These are phyloP conservation scores for Triplophysa rosa DNA, from an alignment of 2,113 vertebrate genomes.

Conservation along the genomic window DNA sequence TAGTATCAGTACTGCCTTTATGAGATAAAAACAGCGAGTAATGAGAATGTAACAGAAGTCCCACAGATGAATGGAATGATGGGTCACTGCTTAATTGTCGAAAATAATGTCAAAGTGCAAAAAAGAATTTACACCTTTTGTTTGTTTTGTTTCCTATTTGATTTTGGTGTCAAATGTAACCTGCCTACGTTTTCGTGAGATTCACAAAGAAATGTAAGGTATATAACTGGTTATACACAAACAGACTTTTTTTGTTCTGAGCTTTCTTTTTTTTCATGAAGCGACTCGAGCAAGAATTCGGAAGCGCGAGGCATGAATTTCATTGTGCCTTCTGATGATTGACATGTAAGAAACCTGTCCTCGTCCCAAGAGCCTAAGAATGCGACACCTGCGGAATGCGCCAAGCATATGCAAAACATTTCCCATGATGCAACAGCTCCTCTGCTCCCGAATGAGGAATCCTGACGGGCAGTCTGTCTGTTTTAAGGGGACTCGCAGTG, in stretches of 20 bases:
- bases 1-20: too few species aligned
- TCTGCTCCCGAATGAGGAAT: constrained; percentile 7
- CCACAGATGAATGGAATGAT: too few species aligned
- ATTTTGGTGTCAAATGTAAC: neutral
- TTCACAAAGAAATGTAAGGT: neutral
- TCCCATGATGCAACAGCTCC: constrained; percentile 30
- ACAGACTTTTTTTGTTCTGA: neutral
- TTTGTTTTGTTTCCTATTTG: neutral
- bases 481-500: constrained; percentile 13
- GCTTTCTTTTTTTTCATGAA: constrained; percentile 26
- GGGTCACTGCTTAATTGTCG: too few species aligned
- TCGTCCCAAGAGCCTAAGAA: neutral
- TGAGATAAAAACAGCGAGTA: too few species aligned
- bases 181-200: neutral
- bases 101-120: too few species aligned
- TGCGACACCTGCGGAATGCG: neutral
- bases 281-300: constrained; percentile 15
- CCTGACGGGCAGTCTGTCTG: neutral
- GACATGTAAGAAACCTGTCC: constrained; percentile 18
- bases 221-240: neutral
- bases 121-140: too few species aligned
- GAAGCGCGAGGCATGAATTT: constrained; percentile 43
- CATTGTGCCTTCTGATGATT: constrained; percentile 54
- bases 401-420: constrained; percentile 21
- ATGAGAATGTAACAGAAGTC: too few species aligned